A percentile compares a stretch with the other conserved stretches of the same genome.
These are phyloP conservation scores for Panopea generosa DNA, from an alignment of 2,888 invertebrate species.

Conservation along the genomic window DNA sequence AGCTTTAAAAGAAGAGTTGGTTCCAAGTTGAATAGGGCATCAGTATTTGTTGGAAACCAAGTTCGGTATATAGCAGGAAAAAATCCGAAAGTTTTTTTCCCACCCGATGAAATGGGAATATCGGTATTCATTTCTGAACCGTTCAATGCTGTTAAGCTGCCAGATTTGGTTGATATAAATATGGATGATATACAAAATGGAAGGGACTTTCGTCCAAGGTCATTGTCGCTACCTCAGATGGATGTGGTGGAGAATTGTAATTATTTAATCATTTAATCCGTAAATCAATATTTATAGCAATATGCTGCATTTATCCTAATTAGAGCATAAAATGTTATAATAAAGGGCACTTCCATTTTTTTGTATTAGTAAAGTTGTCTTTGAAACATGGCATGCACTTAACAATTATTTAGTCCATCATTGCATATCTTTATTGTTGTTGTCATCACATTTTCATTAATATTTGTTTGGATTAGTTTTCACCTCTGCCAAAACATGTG, in stretches of 20 bases:
- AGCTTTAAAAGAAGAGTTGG: neutral
- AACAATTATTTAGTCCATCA: no score
- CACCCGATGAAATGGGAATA: neutral
- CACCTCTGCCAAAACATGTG: no score
- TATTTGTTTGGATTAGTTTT: no score
- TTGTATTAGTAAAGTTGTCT: no score
- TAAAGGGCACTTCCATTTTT: no score
- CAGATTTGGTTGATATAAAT: conserved; percentile 33
- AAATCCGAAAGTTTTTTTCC: neutral
- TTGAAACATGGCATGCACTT: no score
- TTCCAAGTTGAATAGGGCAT: neutral
- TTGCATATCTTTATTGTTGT: no score
- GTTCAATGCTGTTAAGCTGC: conserved; percentile 40
- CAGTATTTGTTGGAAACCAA: conserved; percentile 1
- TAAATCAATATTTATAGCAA: no score
- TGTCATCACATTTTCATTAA: no score
- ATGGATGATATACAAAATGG: conserved; percentile 7
- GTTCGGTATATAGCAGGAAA: neutral
- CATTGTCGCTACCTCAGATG: conserved; percentile 44
- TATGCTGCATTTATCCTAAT: no score
- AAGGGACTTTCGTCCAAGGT: conserved; percentile 10
- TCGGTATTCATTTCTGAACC: conserved; percentile 45
- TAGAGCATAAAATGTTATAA: no score
- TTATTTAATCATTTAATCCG: no score
- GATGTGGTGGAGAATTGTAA: conserved; percentile 2